Evolutionary conservation across 2,888 invertebrate species (phyloP).

Genomic region (Polyploca ridens): DNA sequence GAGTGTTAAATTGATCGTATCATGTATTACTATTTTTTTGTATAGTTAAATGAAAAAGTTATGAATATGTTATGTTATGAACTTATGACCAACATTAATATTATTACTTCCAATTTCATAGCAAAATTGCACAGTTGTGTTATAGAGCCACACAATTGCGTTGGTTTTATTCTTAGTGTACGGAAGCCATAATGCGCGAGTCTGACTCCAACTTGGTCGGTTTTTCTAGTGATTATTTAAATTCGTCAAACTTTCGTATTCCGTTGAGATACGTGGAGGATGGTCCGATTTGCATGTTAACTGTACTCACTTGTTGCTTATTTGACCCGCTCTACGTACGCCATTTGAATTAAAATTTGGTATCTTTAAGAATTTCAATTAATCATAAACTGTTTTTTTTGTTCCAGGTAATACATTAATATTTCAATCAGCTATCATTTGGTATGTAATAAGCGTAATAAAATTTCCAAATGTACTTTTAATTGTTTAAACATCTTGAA

Average conservation of each 20-base stretch:
- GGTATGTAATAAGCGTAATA: conserved; percentile 5
- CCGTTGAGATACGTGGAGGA: conserved; percentile 44
- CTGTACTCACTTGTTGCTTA: conserved; percentile 40
- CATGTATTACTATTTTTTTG: no score
- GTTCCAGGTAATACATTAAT: conserved; percentile 51
- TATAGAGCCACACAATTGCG: no score
- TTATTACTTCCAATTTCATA: no score
- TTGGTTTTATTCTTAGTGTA: no score
- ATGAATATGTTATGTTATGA: no score
- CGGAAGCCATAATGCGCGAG: no score
- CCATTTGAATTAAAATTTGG: conserved; percentile 58
- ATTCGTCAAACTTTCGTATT: conserved; percentile 54
- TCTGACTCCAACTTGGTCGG: not conserved
- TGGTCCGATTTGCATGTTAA: conserved; percentile 66
- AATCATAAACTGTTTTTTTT: conserved; percentile 34
- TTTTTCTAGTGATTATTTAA: conserved; percentile 36
- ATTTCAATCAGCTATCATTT: conserved; percentile 11
- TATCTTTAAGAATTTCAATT: conserved; percentile 29
- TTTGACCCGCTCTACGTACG: conserved; percentile 54
- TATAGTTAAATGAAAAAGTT: no score
- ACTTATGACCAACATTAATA: no score
- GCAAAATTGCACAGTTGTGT: no score
- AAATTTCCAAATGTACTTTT: not conserved
- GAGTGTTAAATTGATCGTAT: no score
- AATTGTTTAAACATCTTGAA: not conserved